Percentiles rank a stretch among this genome's conserved stretches.
phyloP scores from a whole-genome alignment of 2,113 vertebrate genomes.

The Alaudala cheleensis region DNA sequence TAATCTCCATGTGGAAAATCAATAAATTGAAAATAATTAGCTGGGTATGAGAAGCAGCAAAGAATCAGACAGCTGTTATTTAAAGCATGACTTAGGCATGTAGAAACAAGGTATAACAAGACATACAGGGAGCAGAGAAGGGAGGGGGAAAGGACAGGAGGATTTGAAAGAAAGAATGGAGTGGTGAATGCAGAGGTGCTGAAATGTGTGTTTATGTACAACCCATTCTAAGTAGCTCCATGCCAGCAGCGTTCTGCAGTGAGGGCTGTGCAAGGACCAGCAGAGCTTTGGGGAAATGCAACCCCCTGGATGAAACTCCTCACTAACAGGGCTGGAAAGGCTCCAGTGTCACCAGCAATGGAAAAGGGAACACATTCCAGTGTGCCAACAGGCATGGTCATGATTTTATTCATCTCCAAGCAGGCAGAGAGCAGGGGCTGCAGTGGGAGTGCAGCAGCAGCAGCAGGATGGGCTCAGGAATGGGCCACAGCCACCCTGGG shows the following conservation, averaged over 20 bases:
- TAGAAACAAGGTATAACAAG: slow-evolving; percentile 47
- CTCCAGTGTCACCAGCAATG: neutral
- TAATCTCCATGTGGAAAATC: slow-evolving; percentile 69
- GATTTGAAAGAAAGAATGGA: neutral
- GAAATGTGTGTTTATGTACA: neutral
- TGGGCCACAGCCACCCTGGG: neutral
- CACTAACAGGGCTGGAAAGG: neutral
- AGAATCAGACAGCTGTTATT: slow-evolving; percentile 48
- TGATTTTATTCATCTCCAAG: neutral
- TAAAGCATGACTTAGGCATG: slow-evolving; percentile 43
- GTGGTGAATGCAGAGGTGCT: neutral
- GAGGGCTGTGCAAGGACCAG: neutral
- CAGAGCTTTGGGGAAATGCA: neutral
- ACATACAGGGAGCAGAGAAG: neutral
- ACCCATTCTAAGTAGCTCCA: neutral
- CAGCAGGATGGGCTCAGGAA: neutral
- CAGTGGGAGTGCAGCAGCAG: neutral
- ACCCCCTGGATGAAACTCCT: neutral
- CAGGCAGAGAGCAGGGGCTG: neutral
- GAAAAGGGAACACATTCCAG: neutral
- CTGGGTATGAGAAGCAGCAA: slow-evolving; percentile 50
- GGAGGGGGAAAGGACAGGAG: neutral
- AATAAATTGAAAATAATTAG: slow-evolving; percentile 74
- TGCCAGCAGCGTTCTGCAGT: neutral
- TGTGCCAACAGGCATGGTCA: neutral